These are phyloP conservation scores for Forficula auricularia DNA, from an alignment of 1,140 invertebrate genomes.

Conservation along the genomic window DNA sequence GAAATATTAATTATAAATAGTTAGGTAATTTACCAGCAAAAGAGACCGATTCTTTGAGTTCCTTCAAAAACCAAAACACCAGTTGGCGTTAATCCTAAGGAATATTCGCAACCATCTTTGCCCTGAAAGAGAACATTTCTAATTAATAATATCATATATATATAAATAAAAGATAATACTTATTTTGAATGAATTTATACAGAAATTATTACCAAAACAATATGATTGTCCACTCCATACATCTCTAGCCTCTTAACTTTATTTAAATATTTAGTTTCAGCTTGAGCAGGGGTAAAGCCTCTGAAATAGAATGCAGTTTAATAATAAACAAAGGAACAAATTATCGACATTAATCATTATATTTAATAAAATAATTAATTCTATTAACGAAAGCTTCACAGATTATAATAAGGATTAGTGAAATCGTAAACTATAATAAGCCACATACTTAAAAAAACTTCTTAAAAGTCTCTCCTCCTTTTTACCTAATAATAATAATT, in stretches of 20 bases:
- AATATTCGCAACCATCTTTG: constrained; percentile 91
- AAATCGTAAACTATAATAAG: too few relatives aligned
- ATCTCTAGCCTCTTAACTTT: constrained; percentile 92
- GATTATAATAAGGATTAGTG: too few relatives aligned
- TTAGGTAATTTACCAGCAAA: constrained; percentile 63
- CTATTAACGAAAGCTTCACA: too few relatives aligned
- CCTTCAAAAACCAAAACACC: constrained; percentile 95
- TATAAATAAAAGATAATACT: constrained; percentile 16
- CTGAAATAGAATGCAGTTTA: constrained; percentile 24
- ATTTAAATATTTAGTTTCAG: constrained; percentile 80
- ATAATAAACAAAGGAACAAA: not conserved
- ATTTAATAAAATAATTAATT: too few relatives aligned
- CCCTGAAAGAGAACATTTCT: too few relatives aligned
- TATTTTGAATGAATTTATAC: not conserved
- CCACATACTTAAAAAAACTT: too few relatives aligned
- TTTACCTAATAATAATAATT: too few relatives aligned
- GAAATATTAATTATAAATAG: too few relatives aligned
- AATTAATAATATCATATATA: too few relatives aligned
- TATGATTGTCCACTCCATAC: constrained; percentile 94
- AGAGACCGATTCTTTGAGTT: constrained; percentile 86
- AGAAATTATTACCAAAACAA: constrained; percentile 46
- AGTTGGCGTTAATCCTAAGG: constrained; percentile 90
- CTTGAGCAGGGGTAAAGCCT: constrained; percentile 72
- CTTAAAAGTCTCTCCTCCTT: too few relatives aligned
- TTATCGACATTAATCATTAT: too few relatives aligned